These are phyloP conservation scores for Bovichtus diacanthus DNA, from an alignment of 2,797 vertebrate genomes.

Conservation along the genomic window DNA sequence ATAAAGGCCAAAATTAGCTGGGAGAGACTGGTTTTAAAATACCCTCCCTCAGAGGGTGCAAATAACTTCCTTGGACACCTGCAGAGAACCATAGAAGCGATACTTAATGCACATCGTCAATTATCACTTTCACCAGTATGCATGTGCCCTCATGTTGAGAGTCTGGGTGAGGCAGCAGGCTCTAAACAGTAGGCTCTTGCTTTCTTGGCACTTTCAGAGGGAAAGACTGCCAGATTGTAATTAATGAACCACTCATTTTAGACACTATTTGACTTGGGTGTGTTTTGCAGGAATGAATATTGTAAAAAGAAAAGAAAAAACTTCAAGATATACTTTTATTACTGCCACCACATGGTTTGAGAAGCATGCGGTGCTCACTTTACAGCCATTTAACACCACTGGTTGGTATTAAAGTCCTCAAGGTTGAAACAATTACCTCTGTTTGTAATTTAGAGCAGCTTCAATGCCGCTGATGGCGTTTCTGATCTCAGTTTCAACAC, in stretches of 20 bases:
- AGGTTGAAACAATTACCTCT: slow-evolving; percentile 46
- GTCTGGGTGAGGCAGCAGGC: slow-evolving; percentile 16
- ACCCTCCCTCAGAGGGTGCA: background rate
- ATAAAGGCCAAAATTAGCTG: slow-evolving; percentile 19
- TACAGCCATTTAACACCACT: slow-evolving; percentile 31
- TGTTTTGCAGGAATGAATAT: slow-evolving; percentile 19
- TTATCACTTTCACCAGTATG: slow-evolving; percentile 26
- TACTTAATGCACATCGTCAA: slow-evolving; percentile 5
- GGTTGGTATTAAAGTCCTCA: slow-evolving; percentile 50
- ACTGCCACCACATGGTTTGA: slow-evolving; percentile 24
- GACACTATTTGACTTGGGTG: slow-evolving; percentile 7
- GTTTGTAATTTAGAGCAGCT: slow-evolving; percentile 46
- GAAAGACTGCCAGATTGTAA: slow-evolving; percentile 39
- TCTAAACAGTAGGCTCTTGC: background rate
- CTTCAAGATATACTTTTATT: slow-evolving; percentile 31
- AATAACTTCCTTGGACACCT: slow-evolving; percentile 13
- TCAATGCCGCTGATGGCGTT: slow-evolving; percentile 23
- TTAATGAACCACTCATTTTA: slow-evolving; percentile 45
- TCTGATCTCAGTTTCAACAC: slow-evolving; percentile 32
- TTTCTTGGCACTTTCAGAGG: slow-evolving; percentile 30
- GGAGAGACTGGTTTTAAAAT: background rate
- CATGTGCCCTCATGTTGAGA: slow-evolving; percentile 6
- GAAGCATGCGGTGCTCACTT: slow-evolving; percentile 38
- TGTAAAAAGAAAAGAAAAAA: slow-evolving; percentile 18
- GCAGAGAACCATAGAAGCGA: background rate